Conservation (phyloP, 1,140 invertebrate genomes). For the Leguminivora glycinivorella region DNA sequence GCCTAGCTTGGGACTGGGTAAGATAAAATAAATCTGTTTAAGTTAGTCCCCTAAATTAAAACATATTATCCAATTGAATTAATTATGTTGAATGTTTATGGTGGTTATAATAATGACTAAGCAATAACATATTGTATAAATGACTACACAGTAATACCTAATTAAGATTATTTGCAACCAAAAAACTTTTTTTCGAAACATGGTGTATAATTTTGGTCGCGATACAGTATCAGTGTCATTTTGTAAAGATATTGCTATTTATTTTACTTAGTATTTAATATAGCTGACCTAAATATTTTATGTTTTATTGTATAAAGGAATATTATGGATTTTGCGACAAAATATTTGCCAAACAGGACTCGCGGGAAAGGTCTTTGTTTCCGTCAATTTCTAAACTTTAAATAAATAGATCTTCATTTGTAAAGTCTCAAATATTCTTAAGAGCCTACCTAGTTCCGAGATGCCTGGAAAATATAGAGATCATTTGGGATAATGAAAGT, state of each 20-base stretch:
- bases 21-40: too few relatives aligned
- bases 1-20: too few relatives aligned
- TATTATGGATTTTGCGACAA: background rate
- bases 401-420: conserved; percentile 6
- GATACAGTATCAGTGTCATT: too few relatives aligned
- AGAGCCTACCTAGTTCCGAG: background rate
- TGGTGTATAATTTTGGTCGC: background rate
- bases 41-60: too few relatives aligned
- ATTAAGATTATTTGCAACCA: too few relatives aligned
- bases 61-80: too few relatives aligned
- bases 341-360: background rate
- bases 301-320: background rate
- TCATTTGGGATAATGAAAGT: background rate
- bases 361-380: background rate
- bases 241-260: too few relatives aligned
- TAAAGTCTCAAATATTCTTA: conserved; percentile 16
- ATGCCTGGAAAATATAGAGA: background rate
- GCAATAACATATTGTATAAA: too few relatives aligned
- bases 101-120: background rate
- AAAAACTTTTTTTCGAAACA: background rate
- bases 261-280: too few relatives aligned
- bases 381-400: background rate
- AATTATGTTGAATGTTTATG: too few relatives aligned
- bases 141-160: too few relatives aligned
- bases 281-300: background rate